Conservation (phyloP, 2,113 vertebrate genomes). For the Phainopepla nitens region DNA sequence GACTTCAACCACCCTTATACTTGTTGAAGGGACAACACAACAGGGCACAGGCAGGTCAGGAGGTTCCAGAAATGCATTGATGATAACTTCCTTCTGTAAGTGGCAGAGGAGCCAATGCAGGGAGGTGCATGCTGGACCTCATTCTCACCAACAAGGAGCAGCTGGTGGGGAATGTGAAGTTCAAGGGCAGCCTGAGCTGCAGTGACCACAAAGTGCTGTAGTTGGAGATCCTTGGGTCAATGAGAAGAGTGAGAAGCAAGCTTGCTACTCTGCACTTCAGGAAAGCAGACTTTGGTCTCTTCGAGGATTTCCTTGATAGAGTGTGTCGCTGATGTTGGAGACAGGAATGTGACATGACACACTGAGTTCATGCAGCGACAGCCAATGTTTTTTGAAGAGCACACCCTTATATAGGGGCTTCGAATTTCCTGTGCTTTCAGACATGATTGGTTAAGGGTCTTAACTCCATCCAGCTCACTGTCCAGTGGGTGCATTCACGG, state of each 20-base stretch:
- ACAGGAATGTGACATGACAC: too few relatives aligned
- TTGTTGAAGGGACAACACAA: neutral
- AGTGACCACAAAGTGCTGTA: neutral
- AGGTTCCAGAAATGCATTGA: neutral
- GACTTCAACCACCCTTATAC: neutral
- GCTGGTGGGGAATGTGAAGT: neutral
- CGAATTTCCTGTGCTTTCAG: too few relatives aligned
- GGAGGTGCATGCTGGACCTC: neutral
- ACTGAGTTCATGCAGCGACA: too few relatives aligned
- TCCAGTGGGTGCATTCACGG: too few relatives aligned
- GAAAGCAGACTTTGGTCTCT: neutral
- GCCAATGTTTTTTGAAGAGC: too few relatives aligned
- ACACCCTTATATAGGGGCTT: too few relatives aligned
- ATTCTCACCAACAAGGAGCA: neutral
- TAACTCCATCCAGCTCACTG: too few relatives aligned
- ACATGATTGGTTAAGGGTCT: too few relatives aligned
- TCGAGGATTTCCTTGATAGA: neutral
- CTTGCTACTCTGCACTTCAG: rapidly evolving
- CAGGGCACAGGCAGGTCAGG: neutral
- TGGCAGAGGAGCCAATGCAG: neutral
- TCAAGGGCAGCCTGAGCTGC: neutral
- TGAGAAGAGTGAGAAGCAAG: neutral
- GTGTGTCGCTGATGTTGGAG: neutral
- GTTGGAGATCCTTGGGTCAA: neutral
- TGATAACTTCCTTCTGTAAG: neutral